Evolutionary conservation across 2,797 vertebrate genomes (phyloP), one percentile per base, ranked within the genome.

Genomic region (Diplodus puntazzo): DNA sequence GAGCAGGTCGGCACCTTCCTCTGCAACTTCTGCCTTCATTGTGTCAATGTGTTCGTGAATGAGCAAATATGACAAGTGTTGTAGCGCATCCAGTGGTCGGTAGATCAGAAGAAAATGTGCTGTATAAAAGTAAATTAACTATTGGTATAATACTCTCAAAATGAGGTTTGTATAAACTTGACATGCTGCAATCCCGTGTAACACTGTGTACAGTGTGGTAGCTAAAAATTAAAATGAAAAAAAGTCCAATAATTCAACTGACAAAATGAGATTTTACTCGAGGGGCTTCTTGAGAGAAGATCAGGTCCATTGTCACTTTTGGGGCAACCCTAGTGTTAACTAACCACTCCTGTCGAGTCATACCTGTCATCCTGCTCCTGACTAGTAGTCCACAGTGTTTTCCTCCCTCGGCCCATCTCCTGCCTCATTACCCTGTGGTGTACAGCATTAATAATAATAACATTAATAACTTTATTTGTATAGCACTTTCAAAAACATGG

Each of bases 251-350:
- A 52, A 52, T 61, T 52, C 11, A 0, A 34, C 68, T 49, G 14
- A 50, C n/a, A 39, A 70, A 49, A 60, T 60, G 13, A 60, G 7
- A 72, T 53, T 62, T 9, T 10, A 61, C 39, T 61, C 39, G 2
- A 30, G 30, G 34, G 58, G 20, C 11, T n/a, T 14, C 20, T 42
- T 1, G 34, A 42, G 11, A 42, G 20, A 12, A n/a, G 34, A 58
- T 58, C 11, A 3, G 5, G 58, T 60, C n/a, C 39, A 42, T 16
- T 12, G 4, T 43, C 3, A 7, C 39, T 61, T 61, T 20, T 27
- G 59, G 59, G 13, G 39, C 58, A 42, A n/a, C 12, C 6, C 59
- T 23, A 12, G 20, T 23, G 39, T 61, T 43, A 43, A 43, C 39
- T n/a, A 43, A 21, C 11, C 34, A 43, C n/a, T 61, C 12, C 13